Percentiles rank a stretch among this genome's conserved stretches.
These are phyloP conservation scores for Anthonomus grandis DNA, from an alignment of 1,140 invertebrate genomes.

Conservation along the genomic window DNA sequence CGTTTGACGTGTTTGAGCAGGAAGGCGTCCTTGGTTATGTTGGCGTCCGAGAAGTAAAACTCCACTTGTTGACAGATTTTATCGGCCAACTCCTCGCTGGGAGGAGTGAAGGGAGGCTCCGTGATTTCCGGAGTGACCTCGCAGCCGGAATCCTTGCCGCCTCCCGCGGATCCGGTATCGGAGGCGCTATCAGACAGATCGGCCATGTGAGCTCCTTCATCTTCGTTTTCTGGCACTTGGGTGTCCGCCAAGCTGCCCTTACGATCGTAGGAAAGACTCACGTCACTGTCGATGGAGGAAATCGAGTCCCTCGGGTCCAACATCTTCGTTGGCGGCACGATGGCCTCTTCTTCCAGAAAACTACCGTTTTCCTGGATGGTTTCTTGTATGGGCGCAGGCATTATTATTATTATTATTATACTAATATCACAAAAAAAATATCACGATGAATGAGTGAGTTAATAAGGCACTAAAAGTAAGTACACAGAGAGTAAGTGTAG, in stretches of 20 bases:
- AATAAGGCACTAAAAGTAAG: too few species aligned
- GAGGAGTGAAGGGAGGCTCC: slow-evolving; percentile 57
- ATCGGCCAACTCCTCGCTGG: slow-evolving; percentile 69
- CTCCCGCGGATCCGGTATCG: slow-evolving; percentile 57
- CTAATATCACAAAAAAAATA: slow-evolving; percentile 44
- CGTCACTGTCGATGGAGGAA: slow-evolving; percentile 62
- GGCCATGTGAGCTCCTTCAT: slow-evolving; percentile 54
- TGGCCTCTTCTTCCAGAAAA: slow-evolving; percentile 22
- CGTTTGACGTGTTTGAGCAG: slow-evolving; percentile 89
- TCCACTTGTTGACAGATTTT: slow-evolving; percentile 82
- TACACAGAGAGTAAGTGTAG: too few species aligned
- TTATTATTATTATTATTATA: slow-evolving; percentile 26
- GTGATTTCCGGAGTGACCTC: slow-evolving; percentile 57
- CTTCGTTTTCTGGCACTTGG: slow-evolving; percentile 52
- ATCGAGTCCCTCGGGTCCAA: slow-evolving; percentile 61
- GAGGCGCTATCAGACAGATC: slow-evolving; percentile 63
- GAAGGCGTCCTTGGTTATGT: slow-evolving; percentile 93
- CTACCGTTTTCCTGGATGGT: slow-evolving; percentile 2
- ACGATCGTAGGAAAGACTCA: slow-evolving; percentile 56
- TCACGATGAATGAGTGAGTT: too few species aligned
- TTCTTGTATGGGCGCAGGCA: slow-evolving; percentile 42
- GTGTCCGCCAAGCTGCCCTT: slow-evolving; percentile 38
- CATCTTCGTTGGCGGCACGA: slow-evolving; percentile 50
- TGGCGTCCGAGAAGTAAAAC: slow-evolving; percentile 92
- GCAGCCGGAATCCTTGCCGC: slow-evolving; percentile 63